phyloP scores from a whole-genome alignment of 2,113 vertebrate species.

The Pygoscelis antarcticus region DNA sequence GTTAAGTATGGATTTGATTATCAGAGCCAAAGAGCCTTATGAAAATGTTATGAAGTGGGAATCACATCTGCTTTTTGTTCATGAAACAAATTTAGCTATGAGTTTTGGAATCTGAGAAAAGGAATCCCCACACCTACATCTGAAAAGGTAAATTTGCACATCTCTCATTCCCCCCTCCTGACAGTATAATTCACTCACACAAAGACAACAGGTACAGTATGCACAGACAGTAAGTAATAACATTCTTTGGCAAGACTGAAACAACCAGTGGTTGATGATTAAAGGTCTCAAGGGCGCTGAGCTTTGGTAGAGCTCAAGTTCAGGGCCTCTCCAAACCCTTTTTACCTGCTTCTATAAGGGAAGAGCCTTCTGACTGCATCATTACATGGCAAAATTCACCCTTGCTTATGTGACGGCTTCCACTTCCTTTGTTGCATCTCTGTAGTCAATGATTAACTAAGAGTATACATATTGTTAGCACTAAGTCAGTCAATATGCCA shows the following conservation, averaged over 20 bases:
- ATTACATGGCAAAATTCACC: neutral
- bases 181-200: neutral
- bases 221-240: neutral
- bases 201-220: neutral
- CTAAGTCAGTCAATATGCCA: neutral
- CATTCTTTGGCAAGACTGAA: neutral
- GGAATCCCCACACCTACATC: neutral
- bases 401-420: neutral
- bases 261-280: neutral
- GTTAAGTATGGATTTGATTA: neutral
- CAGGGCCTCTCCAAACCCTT: neutral
- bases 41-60: neutral
- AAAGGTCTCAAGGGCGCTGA: neutral
- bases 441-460: neutral
- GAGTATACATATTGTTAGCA: neutral
- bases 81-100: neutral
- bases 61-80: neutral
- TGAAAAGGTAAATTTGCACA: neutral
- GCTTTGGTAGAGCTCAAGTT: neutral
- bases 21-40: neutral
- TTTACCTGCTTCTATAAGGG: neutral
- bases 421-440: neutral
- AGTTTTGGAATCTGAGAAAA: neutral
- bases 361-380: neutral
- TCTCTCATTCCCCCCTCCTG: neutral